Evolutionary conservation across 30 jellyfish, hydroid and myxozoan genomes (phyloP), one percentile per base, ranked within the genome.

Genomic region (Aurelia sp.): DNA sequence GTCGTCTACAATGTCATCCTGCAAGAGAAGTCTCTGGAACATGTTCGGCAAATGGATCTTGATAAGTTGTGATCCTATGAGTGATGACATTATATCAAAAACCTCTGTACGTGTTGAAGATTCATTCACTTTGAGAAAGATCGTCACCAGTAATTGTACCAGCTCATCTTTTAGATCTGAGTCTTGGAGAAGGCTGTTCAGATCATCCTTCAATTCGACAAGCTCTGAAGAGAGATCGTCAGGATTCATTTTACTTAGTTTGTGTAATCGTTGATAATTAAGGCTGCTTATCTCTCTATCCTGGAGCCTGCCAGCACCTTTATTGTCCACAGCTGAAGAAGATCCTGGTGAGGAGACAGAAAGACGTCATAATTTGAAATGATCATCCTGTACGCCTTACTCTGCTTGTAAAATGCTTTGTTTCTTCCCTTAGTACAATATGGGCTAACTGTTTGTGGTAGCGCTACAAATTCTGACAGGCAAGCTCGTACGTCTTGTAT

Each of bases 1-100:
- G 50, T 60, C 23, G 3, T 30, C 15, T 13, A 15, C 33, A 3
- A 17, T 23, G 19, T 33, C 76, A 11, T 35, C 44, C 12, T 3
- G n/a, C 6, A 37, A 67, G 20, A 63, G 87, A n/a, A 76, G 22
- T 18, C 61, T 65, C 62, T 58, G 87, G 44, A 76, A 57, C 23
- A 13, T 62, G 20, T 53, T 31, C 11, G 19, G 13, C 76, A 76
- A 30, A 0, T 58, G 30, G 4, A 20, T 16, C 41, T 13, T 58
- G 63, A 76, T 63, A 13, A 76, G 21, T 40, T 4, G 35, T 6
- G 87, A 76, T 5, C 87, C 87, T 20, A 74, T 65, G 6, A 76
- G 68, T 48, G 62, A 27, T 7, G 76, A 55, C 44, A 76, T 35
- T 11, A 76, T 44, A 31, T 58, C 76, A 62, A 76, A 40, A 16